Evolutionary conservation across 2,113 vertebrate species (phyloP).

Genomic region (Ciconia stormi): DNA sequence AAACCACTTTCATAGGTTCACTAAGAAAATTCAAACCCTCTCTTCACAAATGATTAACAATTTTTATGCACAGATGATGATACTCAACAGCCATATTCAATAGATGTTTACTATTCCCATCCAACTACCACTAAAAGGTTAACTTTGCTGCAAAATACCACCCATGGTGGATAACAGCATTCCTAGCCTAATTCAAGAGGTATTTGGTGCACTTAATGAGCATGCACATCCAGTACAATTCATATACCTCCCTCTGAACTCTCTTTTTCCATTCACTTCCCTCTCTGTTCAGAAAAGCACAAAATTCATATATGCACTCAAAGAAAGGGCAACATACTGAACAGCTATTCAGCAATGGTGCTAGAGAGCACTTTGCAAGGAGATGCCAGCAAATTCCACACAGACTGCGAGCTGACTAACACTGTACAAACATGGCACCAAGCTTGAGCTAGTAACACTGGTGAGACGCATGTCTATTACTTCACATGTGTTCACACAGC

Average conservation of each 20-base stretch:
- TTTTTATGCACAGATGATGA: neutral
- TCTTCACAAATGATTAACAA: neutral
- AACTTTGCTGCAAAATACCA: neutral
- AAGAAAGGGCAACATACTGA: neutral
- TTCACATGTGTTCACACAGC: neutral
- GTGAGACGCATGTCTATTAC: rapidly evolving
- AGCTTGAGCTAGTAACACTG: neutral
- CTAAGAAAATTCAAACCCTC: neutral
- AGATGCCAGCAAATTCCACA: neutral
- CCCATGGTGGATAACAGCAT: neutral
- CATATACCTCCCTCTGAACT: neutral
- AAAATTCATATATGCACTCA: neutral
- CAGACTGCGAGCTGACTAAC: neutral
- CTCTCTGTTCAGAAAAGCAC: neutral
- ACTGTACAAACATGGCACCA: neutral
- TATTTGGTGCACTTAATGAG: neutral
- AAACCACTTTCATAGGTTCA: neutral
- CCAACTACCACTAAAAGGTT: neutral
- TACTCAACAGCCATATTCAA: neutral
- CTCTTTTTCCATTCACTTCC: neutral
- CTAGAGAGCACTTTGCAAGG: neutral
- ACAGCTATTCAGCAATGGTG: neutral
- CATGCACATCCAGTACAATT: neutral
- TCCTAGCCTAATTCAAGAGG: neutral
- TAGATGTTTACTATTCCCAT: neutral